Evolutionary conservation across 2,797 vertebrate species (phyloP).

Genomic region (Xerus rutilus): DNA sequence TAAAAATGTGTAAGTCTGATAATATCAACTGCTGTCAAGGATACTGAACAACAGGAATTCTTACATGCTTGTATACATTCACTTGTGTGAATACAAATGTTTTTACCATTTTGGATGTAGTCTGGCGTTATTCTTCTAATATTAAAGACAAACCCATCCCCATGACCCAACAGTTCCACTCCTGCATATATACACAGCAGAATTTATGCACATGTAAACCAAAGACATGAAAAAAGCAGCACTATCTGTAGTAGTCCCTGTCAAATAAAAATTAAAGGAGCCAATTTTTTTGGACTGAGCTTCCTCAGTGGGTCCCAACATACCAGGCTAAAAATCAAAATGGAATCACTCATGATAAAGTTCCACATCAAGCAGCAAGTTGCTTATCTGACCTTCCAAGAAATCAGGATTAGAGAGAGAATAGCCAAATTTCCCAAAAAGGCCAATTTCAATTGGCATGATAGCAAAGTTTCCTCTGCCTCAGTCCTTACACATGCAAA

Average conservation of each 20-base stretch:
- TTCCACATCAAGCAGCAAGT: too few relatives aligned
- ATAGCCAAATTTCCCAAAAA: neutral
- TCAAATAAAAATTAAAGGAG: neutral
- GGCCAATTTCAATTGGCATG: neutral
- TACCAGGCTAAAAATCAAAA: too few relatives aligned
- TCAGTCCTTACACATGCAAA: neutral
- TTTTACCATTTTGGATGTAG: neutral
- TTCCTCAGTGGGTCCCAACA: too few relatives aligned
- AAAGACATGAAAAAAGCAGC: neutral
- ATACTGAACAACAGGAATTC: neutral
- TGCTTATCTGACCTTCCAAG: too few relatives aligned
- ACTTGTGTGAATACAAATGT: neutral
- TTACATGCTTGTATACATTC: neutral
- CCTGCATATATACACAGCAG: neutral
- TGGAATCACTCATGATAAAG: too few relatives aligned
- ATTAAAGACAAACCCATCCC: neutral
- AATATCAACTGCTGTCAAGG: neutral
- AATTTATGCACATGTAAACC: neutral
- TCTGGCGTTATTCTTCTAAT: neutral
- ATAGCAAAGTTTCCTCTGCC: neutral
- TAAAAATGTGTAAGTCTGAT: neutral
- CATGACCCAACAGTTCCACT: neutral
- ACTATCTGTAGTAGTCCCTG: neutral
- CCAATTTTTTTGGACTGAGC: too few relatives aligned
- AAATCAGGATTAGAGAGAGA: too few relatives aligned